Base-by-base conservation (phyloP, 2,797 vertebrate species). In the Chromobotia macracanthus region DNA sequence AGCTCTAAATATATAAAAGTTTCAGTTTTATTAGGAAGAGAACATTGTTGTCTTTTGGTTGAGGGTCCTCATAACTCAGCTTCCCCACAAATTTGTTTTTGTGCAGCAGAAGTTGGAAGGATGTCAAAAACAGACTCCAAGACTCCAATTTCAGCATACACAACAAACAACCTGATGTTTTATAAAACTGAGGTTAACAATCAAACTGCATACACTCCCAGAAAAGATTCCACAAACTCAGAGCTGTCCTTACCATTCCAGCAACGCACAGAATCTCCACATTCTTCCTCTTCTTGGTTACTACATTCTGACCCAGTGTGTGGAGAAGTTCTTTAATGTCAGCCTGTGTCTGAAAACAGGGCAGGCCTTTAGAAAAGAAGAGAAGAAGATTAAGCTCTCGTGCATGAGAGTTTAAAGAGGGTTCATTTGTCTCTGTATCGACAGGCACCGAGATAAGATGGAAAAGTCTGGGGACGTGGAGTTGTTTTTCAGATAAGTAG, bases 191-290 rank as follows among this genome's bases (percentile, higher is more conserved):
- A 21, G n/a, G 18, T 74, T 21, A 11, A 0, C 12, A 41, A 18
- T 23, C 1, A 31, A 16, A 1, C 0, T 4, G 15, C 12, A 48
- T 6, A 28, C 16, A 46, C 7, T 53, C 55, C 48, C 48, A 23
- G 31, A 13, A 64, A 7, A 23, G 5, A 41, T 15, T 18, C 0
- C 12, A 28, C 2, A 28, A 28, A 2, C 28, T 28, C 28, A 28
- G 28, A 16, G 11, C 28, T 4, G n/a, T 1, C 72, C 95, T 95
- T 91, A 99, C 97, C 86, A 90, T 94, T 73, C 96, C 96, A 81
- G 97, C 97, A 81, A 96, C 91, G 96, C 97, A 99, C 85, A 99
- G 92, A 87, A 99, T 97, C 91, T 99, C 97, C 85, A 99, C 96
- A 82, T 99, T 99, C 93, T 99, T 99, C 81, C 95, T 96, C 89